A percentile compares a stretch with the other conserved stretches of the same genome.
phyloP scores from a whole-genome alignment of 1,140 invertebrate genomes.

The Bombus waltoni region DNA sequence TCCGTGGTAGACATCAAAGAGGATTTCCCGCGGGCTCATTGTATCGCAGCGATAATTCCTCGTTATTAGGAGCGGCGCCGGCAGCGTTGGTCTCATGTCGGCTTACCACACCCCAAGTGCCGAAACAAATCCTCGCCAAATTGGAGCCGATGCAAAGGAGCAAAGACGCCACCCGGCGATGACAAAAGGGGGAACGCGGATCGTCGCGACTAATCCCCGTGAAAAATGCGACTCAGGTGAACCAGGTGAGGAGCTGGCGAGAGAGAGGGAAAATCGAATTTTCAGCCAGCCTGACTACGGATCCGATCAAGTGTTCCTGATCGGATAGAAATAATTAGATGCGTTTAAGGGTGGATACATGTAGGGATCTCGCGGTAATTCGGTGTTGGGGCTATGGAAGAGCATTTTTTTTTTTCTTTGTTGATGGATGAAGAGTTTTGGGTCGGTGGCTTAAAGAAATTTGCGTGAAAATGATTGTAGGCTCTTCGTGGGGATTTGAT shows the following conservation, averaged over 20 bases:
- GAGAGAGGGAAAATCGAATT: conserved; percentile 46
- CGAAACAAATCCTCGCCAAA: conserved; percentile 81
- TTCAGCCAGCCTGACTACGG: conserved; percentile 16
- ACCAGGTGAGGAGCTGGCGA: conserved; percentile 53
- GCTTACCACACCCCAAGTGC: conserved; percentile 82
- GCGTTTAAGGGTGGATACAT: background rate
- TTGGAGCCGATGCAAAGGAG: conserved; percentile 81
- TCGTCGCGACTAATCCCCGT: conserved; percentile 75
- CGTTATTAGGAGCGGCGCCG: conserved; percentile 78
- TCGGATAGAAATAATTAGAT: conserved; percentile 45
- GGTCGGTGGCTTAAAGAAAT: background rate
- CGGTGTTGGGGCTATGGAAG: background rate
- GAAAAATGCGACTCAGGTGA: conserved; percentile 79
- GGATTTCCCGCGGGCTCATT: conserved; percentile 78
- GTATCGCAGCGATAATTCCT: conserved; percentile 82
- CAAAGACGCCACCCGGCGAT: conserved; percentile 31
- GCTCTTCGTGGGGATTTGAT: background rate
- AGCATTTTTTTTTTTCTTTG: background rate
- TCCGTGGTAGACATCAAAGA: conserved; percentile 81
- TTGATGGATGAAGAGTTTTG: background rate
- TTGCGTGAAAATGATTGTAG: background rate
- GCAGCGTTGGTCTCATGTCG: conserved; percentile 78
- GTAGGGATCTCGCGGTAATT: background rate
- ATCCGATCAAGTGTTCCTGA: conserved; percentile 32
- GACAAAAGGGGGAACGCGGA: conserved; percentile 65